A percentile compares a stretch with the other conserved stretches of the same genome.
These are phyloP conservation scores for Chironomus striatipennis DNA, from an alignment of 1,140 invertebrate species.

Conservation along the genomic window DNA sequence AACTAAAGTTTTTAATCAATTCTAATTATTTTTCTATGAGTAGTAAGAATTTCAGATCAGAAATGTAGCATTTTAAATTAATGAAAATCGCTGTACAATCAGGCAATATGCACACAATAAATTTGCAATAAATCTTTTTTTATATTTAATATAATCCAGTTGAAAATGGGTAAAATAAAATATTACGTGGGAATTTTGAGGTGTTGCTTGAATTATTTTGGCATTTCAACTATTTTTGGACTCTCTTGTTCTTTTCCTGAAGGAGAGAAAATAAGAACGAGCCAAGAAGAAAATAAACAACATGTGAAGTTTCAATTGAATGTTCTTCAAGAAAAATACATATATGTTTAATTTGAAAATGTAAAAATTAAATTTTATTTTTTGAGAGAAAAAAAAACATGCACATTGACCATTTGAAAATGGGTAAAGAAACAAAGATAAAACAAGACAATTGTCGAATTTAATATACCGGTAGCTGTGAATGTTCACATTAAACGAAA, in stretches of 20 bases:
- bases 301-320: constrained; percentile 23
- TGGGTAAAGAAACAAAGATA: no score
- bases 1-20: no score
- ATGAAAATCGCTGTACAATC: no score
- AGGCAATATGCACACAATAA: no score
- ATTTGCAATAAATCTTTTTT: no score
- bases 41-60: no score
- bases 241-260: neutral
- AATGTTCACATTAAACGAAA: constrained; percentile 22
- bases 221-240: neutral
- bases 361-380: neutral
- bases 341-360: constrained; percentile 8
- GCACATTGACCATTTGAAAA: neutral
- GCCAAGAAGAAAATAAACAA: neutral
- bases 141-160: no score
- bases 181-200: neutral
- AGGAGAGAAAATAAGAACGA: neutral
- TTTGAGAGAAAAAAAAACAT: constrained; percentile 10
- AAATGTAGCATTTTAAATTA: no score
- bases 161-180: neutral
- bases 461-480: neutral
- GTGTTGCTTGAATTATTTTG: constrained; percentile 22
- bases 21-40: no score
- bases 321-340: neutral
- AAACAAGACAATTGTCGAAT: neutral